Evolutionary conservation across 2,888 invertebrate genomes (phyloP), one percentile per base, ranked within the genome.

Genomic region (Congeria kusceri): DNA sequence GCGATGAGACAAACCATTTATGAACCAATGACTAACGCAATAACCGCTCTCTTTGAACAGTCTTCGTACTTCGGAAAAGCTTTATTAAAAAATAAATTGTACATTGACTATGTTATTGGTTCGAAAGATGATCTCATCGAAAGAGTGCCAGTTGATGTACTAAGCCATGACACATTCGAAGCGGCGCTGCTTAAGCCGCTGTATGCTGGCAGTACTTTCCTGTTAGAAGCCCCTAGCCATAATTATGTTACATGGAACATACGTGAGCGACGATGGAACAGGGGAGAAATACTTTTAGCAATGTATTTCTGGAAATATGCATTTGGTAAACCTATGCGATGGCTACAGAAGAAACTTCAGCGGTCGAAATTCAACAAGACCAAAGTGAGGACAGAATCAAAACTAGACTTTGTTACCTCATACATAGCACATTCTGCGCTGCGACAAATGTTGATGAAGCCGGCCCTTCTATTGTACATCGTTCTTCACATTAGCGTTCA

Each of bases 81-180:
- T 0, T 71, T 91, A 75, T 88, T 91, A 32, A 89, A 90, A 70
- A 91, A 91, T 71, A 69, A 80, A 28, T 71, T 89, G 20, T 91
- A 91, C 68, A 88, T 91, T 18, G 87, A 90, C n/a, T 88, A 84
- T 29, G 88, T 91, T 2, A 89, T 91, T 39, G 91, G 91, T 11
- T 79, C 75, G 1, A 80, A 87, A 61, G 87, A 89, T 7, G 76
- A 85, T n/a, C 77, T 86, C 18, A 88, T 91, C 28, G 91, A 91
- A 72, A 77, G 88, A 39, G 89, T 91, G 3, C 91, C 91, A 1
- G 86, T 90, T 29, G 90, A 91, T 77, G 91, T 91, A 7, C 82
- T 91, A 3, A 91, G 91, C 65, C 91, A 91, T 65, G 91, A 91
- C 67, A 91, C 91, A 9, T 91, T 90, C 74, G 91, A 91, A 58